phyloP scores from a whole-genome alignment of 2,113 vertebrate genomes.

The Ctenodactylus gundi region DNA sequence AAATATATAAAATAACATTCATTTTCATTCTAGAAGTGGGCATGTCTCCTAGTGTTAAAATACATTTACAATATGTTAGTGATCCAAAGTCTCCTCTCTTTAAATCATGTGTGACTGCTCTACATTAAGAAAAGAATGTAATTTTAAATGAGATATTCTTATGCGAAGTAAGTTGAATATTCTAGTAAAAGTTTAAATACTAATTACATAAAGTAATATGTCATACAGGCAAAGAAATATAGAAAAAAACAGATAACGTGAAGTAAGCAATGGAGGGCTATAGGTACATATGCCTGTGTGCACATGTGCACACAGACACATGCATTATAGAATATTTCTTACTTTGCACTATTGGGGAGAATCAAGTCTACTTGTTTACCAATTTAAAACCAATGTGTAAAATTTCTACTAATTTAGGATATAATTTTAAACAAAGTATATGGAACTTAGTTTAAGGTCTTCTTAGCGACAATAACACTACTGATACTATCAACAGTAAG shows the following conservation, averaged over 20 bases:
- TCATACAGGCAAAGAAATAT: neutral
- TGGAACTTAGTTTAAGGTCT: neutral
- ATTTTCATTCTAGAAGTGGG: conserved; percentile 73
- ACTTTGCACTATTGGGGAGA: neutral
- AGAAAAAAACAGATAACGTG: neutral
- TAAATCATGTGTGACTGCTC: conserved; percentile 64
- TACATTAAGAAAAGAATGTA: conserved; percentile 28
- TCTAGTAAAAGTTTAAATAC: conserved; percentile 47
- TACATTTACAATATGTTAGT: conserved; percentile 59
- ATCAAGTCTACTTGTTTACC: neutral
- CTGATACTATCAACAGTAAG: neutral
- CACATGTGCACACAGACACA: neutral
- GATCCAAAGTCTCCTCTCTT: conserved; percentile 53
- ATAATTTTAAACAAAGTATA: neutral
- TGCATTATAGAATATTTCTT: neutral
- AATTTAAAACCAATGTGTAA: conserved; percentile 5
- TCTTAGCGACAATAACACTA: neutral
- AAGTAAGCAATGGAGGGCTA: neutral
- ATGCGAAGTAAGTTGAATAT: conserved; percentile 14
- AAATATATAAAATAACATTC: conserved; percentile 72
- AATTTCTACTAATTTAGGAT: neutral
- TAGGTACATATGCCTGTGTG: neutral
- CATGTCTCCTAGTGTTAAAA: conserved; percentile 68
- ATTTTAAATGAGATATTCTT: conserved; percentile 45
- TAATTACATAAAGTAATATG: neutral